Evolutionary conservation across 2,113 vertebrate genomes (phyloP).

Genomic region (Scalopus aquaticus): DNA sequence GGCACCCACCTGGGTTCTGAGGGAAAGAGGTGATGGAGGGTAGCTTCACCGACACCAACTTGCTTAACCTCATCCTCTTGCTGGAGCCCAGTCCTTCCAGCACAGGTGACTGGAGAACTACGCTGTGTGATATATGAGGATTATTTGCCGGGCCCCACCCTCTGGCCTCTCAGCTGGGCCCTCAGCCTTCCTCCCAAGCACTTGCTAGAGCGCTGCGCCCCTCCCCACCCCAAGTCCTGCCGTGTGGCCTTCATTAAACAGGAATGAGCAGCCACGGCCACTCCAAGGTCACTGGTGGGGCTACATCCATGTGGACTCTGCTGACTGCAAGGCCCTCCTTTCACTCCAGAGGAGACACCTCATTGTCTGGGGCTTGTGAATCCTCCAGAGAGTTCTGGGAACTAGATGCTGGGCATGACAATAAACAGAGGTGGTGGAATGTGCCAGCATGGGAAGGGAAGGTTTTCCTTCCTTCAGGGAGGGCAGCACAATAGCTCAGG

Average conservation of each 20-base stretch:
- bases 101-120: neutral
- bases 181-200: neutral
- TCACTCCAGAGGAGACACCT: constrained; percentile 58
- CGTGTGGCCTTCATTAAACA: constrained; percentile 2
- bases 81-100: neutral
- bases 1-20: too few relatives aligned
- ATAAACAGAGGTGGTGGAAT: constrained; percentile 70
- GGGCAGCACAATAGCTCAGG: constrained; percentile 54
- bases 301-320: neutral
- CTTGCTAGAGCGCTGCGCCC: neutral
- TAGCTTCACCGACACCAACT: neutral
- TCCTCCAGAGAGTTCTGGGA: constrained; percentile 58
- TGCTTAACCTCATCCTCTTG: neutral
- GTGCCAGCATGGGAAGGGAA: neutral
- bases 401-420: constrained; percentile 13
- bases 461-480: constrained; percentile 52
- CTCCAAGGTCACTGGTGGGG: constrained; percentile 60
- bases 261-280: neutral
- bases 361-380: constrained; percentile 59
- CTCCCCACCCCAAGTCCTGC: too few relatives aligned
- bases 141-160: neutral
- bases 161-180: neutral
- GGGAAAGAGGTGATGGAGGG: neutral
- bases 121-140: fast-evolving
- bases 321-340: constrained; percentile 47